Percentiles rank a stretch among this genome's conserved stretches.
These are phyloP conservation scores for Drymodes brunneopygia DNA, from an alignment of 2,113 vertebrate species.

Conservation along the genomic window DNA sequence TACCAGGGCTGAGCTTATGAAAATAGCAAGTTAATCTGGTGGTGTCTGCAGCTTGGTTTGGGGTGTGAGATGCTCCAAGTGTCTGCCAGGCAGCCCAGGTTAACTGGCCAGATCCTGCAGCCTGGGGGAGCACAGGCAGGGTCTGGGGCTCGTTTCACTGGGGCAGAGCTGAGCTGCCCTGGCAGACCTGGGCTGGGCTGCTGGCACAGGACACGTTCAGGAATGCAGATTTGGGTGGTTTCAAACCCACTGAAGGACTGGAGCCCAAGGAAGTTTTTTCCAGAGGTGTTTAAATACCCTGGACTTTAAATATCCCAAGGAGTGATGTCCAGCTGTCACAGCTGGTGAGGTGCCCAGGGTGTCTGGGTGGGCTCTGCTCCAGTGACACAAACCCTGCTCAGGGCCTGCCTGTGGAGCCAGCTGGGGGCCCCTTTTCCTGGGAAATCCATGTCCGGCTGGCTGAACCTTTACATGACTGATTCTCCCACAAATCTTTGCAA, in stretches of 20 bases:
- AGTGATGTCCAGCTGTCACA: neutral
- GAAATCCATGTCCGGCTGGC: neutral
- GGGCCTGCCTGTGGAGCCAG: neutral
- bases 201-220: neutral
- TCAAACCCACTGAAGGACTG: neutral
- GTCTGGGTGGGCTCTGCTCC: neutral
- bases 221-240: fast-evolving
- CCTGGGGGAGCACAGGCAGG: fast-evolving
- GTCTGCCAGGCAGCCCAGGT: neutral
- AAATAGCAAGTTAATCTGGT: neutral
- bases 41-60: neutral
- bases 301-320: fast-evolving
- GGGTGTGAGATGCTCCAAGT: neutral
- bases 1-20: neutral
- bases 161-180: neutral
- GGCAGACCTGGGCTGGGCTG: neutral
- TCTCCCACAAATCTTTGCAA: neutral
- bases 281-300: fast-evolving
- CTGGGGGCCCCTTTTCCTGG: neutral
- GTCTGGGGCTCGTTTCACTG: neutral
- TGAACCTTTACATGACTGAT: fast-evolving
- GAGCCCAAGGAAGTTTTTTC: neutral
- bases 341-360: neutral
- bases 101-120: fast-evolving
- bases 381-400: neutral